phyloP scores from a whole-genome alignment of 2,113 vertebrate species.

The Struthidea cinerea region DNA sequence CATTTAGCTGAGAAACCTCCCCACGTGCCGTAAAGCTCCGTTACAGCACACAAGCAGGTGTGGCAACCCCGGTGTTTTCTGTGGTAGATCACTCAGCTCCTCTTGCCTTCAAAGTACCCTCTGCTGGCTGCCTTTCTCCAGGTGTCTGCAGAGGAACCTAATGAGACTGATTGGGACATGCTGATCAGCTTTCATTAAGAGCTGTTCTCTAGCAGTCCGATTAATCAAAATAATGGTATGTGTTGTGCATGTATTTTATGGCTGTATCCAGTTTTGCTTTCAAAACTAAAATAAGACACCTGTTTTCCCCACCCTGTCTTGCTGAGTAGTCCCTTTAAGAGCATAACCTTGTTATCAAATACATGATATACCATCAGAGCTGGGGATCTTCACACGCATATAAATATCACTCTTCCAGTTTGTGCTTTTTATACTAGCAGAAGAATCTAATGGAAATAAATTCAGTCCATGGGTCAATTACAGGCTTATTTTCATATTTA shows the following conservation, averaged over 20 bases:
- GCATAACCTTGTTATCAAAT: slow-evolving; percentile 38
- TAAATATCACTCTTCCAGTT: slow-evolving; percentile 52
- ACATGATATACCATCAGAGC: slow-evolving; percentile 15
- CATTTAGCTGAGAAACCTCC: slow-evolving; percentile 49
- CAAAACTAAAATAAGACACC: slow-evolving; percentile 40
- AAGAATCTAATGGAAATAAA: slow-evolving; percentile 70
- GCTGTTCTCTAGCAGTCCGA: background rate
- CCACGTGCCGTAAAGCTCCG: background rate
- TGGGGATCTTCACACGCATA: slow-evolving; percentile 24
- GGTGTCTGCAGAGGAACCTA: background rate
- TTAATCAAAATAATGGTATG: background rate
- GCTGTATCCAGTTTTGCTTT: background rate
- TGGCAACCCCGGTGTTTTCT: background rate
- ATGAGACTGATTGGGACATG: background rate
- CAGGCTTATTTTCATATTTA: slow-evolving; percentile 75
- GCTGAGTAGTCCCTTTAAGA: slow-evolving; percentile 52
- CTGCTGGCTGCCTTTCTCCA: slow-evolving; percentile 9
- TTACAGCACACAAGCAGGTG: background rate
- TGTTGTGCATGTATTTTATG: background rate
- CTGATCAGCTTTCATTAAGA: background rate
- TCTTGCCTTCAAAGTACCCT: background rate
- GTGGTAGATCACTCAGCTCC: background rate
- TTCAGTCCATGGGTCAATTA: slow-evolving; percentile 73
- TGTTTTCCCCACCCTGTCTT: slow-evolving; percentile 13
- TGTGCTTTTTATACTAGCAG: slow-evolving; percentile 53